These are phyloP conservation scores for Drosophila kuntzei DNA, from an alignment of 2,888 invertebrate species.

Conservation along the genomic window DNA sequence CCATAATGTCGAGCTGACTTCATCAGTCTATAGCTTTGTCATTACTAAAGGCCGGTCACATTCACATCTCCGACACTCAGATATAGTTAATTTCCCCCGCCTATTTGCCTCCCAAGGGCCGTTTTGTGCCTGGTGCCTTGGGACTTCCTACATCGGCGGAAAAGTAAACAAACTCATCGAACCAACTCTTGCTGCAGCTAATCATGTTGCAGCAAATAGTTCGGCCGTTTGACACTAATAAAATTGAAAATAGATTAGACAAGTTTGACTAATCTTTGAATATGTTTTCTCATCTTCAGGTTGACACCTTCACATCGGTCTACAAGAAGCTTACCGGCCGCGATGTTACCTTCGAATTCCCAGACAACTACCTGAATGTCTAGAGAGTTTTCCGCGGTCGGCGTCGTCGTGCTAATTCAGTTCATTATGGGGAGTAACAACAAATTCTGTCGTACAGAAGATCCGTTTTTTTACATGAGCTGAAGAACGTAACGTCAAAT, in stretches of 20 bases:
- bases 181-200: constrained; percentile 26
- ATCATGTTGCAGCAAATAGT: constrained; percentile 31
- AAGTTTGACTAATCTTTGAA: constrained; percentile 24
- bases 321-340: constrained; percentile 99
- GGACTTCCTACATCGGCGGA: constrained; percentile 82
- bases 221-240: constrained; percentile 42
- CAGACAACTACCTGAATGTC: constrained; percentile 95
- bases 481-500: constrained; percentile 70
- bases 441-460: constrained; percentile 80
- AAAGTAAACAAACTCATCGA: constrained; percentile 57
- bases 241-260: neutral
- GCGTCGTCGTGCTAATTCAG: constrained; percentile 49
- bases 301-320: constrained; percentile 98
- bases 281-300: constrained; percentile 87
- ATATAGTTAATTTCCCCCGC: constrained; percentile 51
- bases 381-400: constrained; percentile 67
- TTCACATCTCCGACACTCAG: constrained; percentile 1
- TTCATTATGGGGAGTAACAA: constrained; percentile 53
- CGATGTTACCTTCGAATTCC: constrained; percentile 99
- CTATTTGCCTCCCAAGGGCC: constrained; percentile 81
- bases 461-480: constrained; percentile 65
- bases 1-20: constrained; percentile 48
- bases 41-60: constrained; percentile 23
- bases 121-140: constrained; percentile 64
- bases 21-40: constrained; percentile 5